Evolutionary conservation across 2,888 invertebrate genomes (phyloP).

Genomic region (Cryptocephalus primarius): DNA sequence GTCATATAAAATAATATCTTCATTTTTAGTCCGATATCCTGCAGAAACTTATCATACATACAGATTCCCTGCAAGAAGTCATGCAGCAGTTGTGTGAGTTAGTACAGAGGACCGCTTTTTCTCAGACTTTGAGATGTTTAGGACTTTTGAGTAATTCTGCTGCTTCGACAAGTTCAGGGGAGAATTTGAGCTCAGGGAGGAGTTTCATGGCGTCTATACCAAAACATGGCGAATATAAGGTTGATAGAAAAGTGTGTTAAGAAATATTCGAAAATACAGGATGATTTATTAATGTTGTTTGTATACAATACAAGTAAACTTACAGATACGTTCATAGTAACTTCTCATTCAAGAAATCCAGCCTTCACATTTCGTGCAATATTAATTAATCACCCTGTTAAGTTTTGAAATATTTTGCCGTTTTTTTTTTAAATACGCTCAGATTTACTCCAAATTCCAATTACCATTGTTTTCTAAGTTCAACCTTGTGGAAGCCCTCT

Average conservation of each 20-base stretch:
- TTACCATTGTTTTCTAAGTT: conserved; percentile 36
- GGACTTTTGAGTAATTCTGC: conserved; percentile 37
- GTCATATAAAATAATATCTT: neutral
- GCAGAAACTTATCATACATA: conserved; percentile 40
- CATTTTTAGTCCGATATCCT: conserved; percentile 40
- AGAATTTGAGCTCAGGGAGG: conserved; percentile 13
- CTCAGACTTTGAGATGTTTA: conserved; percentile 45
- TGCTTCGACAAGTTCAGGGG: conserved; percentile 11
- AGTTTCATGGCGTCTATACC: conserved; percentile 18
- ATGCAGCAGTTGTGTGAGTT: conserved; percentile 45
- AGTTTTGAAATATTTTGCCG: no score
- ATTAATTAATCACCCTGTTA: no score
- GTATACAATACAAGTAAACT: no score
- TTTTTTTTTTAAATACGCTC: no score
- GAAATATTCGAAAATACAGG: no score
- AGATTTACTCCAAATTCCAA: no score
- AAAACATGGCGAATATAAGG: conserved; percentile 23
- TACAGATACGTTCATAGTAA: no score
- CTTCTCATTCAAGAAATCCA: no score
- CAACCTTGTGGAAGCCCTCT: conserved; percentile 50
- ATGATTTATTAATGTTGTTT: no score
- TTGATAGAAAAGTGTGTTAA: conserved; percentile 6
- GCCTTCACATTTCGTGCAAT: no score
- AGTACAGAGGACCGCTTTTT: conserved; percentile 52
- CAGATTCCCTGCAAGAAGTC: conserved; percentile 39